Evolutionary conservation across 2,888 invertebrate genomes (phyloP).

Genomic region (Himalopsyche kuldschensis): DNA sequence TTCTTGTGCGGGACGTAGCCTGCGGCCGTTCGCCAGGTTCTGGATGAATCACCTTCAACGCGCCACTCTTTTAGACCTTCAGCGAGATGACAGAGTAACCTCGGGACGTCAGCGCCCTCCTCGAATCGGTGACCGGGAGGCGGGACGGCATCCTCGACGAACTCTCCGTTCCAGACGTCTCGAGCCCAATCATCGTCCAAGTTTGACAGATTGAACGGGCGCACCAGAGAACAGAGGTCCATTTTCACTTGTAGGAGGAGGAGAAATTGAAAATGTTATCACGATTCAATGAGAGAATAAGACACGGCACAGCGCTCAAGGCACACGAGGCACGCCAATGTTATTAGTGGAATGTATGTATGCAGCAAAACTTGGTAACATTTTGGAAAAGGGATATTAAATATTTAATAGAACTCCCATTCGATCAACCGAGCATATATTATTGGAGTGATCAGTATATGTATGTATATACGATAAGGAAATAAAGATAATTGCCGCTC

Average conservation of each 20-base stretch:
- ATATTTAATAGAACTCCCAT: too few species aligned
- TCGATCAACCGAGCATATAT: too few species aligned
- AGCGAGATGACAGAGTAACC: constrained; percentile 8
- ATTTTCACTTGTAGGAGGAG: background rate
- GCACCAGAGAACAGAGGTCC: constrained; percentile 39
- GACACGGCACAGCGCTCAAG: too few species aligned
- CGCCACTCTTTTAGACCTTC: constrained; percentile 15
- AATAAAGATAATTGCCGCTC: too few species aligned
- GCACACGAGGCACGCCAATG: too few species aligned
- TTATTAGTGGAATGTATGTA: too few species aligned
- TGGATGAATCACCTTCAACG: constrained; percentile 45
- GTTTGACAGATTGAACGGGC: constrained; percentile 48
- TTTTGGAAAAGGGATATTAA: too few species aligned
- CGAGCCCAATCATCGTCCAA: constrained; percentile 61
- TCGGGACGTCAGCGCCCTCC: constrained; percentile 40
- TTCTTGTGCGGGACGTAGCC: constrained; percentile 51
- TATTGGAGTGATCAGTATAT: too few species aligned
- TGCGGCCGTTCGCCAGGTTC: constrained; percentile 56
- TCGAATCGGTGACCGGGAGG: constrained; percentile 54
- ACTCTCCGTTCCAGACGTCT: constrained; percentile 60
- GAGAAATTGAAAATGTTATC: too few species aligned
- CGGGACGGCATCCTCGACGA: constrained; percentile 57
- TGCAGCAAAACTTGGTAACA: too few species aligned
- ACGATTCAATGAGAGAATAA: too few species aligned
- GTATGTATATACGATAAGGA: too few species aligned